These are phyloP conservation scores for Porites lutea DNA, from an alignment of 64 coral and sea anemone species.

Conservation along the genomic window DNA sequence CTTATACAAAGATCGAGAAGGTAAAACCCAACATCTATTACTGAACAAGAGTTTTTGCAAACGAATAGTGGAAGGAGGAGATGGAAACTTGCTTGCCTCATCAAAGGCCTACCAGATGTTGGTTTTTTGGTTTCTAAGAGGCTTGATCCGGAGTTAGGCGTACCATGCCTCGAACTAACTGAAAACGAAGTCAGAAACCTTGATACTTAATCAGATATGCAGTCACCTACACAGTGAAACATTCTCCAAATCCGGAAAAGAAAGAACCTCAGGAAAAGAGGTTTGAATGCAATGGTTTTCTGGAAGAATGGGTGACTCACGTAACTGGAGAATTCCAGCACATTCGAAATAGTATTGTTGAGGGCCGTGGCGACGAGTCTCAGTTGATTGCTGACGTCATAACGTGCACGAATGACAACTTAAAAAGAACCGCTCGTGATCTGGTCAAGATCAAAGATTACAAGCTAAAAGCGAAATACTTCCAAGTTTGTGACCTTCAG, in stretches of 20 bases:
- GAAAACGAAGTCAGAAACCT: background rate
- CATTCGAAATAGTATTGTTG: background rate
- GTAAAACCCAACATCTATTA: conserved; percentile 11
- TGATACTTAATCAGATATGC: background rate
- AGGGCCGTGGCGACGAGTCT: background rate
- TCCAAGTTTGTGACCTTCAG: conserved; percentile 52
- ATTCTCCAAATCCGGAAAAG: background rate
- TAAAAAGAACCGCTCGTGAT: background rate
- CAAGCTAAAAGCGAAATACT: conserved; percentile 5
- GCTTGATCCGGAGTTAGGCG: too few species aligned
- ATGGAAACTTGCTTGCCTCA: conserved; percentile 48
- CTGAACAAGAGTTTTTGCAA: conserved; percentile 29
- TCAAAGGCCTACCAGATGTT: background rate
- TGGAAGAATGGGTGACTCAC: conserved; percentile 5
- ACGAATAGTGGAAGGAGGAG: background rate
- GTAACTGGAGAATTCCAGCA: background rate
- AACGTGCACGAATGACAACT: background rate
- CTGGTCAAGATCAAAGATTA: conserved; percentile 2
- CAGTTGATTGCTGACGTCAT: background rate
- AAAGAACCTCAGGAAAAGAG: background rate
- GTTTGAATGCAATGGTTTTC: conserved; percentile 13
- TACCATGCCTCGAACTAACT: background rate
- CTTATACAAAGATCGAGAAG: background rate
- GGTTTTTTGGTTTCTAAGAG: conserved; percentile 51
- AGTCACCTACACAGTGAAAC: background rate